Evolutionary conservation across 2,888 invertebrate genomes (phyloP), one percentile per base, ranked within the genome.

Genomic region (Drosophila pegasa): DNA sequence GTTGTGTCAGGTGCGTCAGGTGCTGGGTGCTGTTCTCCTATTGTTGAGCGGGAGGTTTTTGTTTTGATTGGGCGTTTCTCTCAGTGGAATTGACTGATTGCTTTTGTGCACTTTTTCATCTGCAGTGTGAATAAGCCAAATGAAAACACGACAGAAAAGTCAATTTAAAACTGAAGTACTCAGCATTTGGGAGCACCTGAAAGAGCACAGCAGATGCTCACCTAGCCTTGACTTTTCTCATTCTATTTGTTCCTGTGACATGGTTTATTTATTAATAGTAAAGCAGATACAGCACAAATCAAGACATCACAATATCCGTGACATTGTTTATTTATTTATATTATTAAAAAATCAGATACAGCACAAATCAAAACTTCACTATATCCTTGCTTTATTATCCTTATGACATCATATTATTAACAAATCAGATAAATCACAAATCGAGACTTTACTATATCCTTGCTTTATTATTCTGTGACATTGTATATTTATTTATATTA

Each of bases 71-170:
- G 55, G 50, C 45, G 61, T 48, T 62, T 58, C 47, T 59, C 85
- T 48, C 79, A 45, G 25, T 75, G 82, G 82, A 78, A 64, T 77
- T 63, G 51, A 40, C 47, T 71, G 76, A 81, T 85, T 88, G 87
- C 80, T 75, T 77, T 54, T 69, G 72, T 66, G 78, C 48, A 35
- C 8, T 20, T 41, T 33, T 25, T 25, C 31, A 16, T 27, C 43
- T 47, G 43, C 47, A 47, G 40, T 56, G 47, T 2, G 57, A 37
- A 43, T 38, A 40, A 37, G 14, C 8, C 14, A 45, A 45, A 43
- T 12, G n/a, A 56, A 43, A 48, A 60, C 29, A 52, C 29, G 9
- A 29, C 16, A 9, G 29, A 54, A 45, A 41, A 54, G 45, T 48
- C 33, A 20, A 41, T 52, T 62, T 43, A 18, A 59, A 52, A 41